Evolutionary conservation across 2,888 invertebrate genomes (phyloP), one percentile per base, ranked within the genome.

Genomic region (Latrodectus elegans): DNA sequence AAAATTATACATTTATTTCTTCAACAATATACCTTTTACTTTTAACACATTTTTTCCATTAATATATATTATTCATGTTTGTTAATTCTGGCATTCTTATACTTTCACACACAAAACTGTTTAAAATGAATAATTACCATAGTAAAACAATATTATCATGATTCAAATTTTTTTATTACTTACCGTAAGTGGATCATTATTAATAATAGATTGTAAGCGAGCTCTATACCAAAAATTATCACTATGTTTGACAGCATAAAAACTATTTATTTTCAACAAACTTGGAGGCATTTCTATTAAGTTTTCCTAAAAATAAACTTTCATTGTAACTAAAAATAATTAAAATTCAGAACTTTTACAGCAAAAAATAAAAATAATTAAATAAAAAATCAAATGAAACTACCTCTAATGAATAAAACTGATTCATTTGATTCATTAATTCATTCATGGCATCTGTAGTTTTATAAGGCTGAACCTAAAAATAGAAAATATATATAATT

Each of bases 191-290:
- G 74, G 74, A 52, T 84, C 79, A 51, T 51, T n/a, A 53, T 8
- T 52, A 10, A 76, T 60, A 53, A 88, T 76, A 11, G 72, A 38
- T 38, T 81, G 65, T 10, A 88, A 53, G 22, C 78, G 49, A 53
- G 80, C 81, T 84, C 96, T 94, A 92, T 96, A 95, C 95, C 95
- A 96, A 49, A 93, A 93, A 3, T 94, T 93, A 91, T 95, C 95
- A 71, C 77, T 86, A 91, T 95, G 94, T 90, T 93, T 94, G 0
- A 94, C 95, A 0, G 95, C 95, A 84, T 87, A 89, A 82, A 67
- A 84, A 6, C 76, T 51, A 70, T 87, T 79, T 53, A 26, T 55
- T 64, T 76, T 67, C 10, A 84, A 64, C 72, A 86, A 68, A 52
- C 84, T 82, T 10, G 55, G 72, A 70, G 83, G 75, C 87, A 89